A percentile compares a stretch with the other conserved stretches of the same genome.
Conservation (phyloP, 2,888 invertebrate genomes). For the Flexamia atlantica region DNA sequence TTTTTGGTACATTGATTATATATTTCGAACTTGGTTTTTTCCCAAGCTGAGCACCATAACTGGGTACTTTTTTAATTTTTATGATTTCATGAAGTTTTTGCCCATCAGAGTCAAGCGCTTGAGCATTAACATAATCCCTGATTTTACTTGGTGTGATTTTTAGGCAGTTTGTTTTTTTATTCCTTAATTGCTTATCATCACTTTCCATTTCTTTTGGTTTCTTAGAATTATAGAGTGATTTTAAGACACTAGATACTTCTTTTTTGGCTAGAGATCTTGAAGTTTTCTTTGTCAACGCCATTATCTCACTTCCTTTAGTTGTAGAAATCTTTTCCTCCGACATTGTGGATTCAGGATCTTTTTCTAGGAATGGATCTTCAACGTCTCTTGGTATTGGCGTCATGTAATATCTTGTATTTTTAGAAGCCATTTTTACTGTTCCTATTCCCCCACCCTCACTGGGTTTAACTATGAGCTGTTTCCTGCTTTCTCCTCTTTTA, state of each 20-base stretch:
- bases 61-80: conserved; percentile 41
- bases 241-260: conserved; percentile 34
- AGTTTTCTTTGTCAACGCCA: conserved; percentile 20
- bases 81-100: conserved; percentile 48
- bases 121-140: conserved; percentile 46
- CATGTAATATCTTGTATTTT: conserved; percentile 47
- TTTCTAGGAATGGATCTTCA: background rate
- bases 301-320: background rate
- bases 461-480: conserved; percentile 22
- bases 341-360: background rate
- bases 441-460: conserved; percentile 6
- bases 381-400: background rate
- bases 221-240: conserved; percentile 33
- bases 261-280: conserved; percentile 16
- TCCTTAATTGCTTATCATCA: background rate
- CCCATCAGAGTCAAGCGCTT: background rate
- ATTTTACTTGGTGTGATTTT: conserved; percentile 48
- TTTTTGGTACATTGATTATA: conserved; percentile 45
- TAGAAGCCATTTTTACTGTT: conserved; percentile 25
- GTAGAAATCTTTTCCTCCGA: background rate
- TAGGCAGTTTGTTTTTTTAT: background rate
- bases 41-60: background rate
- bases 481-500: conserved; percentile 47
- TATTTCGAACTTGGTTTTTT: conserved; percentile 28
- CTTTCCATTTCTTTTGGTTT: background rate